Base-by-base conservation (phyloP, 2,797 vertebrate genomes). In the Tangara arthus region DNA sequence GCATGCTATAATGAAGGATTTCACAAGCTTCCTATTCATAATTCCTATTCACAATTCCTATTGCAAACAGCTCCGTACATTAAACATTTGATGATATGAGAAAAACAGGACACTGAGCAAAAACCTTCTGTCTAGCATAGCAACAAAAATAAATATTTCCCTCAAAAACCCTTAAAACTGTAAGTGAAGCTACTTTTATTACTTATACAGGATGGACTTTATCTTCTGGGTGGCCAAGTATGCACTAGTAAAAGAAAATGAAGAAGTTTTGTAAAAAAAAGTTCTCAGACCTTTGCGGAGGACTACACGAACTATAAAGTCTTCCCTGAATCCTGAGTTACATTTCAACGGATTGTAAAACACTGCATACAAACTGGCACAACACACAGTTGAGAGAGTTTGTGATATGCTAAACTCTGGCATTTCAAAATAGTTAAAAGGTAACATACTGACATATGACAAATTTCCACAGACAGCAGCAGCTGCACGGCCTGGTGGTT, bases 381-480 rank as follows among this genome's bases (percentile, higher is more conserved):
- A 89, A 78, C 57, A 24, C 17, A 28, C 68, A 82, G 60, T 37
- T 16, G 5, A 68, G 63, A 82, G 41, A 20, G 56, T 60, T 77
- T 85, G 55, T 83, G 82, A 94, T 76, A 93, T 55, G 69, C 57
- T 50, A 56, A 91, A 82, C n/a, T 82, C 30, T 21, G 61, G 59
- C 34, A 27, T 85, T 96, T 96, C 71, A 92, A 91, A 87, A 87
- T n/a, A 87, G 71, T 95, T 90, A 89, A 91, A 96, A 95, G 52
- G 69, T 44, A 92, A 75, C 75, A 91, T 79, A 65, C 82, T 73
- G 82, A 86, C 89, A 95, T 78, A 77, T 59, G 87, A 95, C 77
- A 95, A 93, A 96, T 91, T 91, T 93, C 87, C 80, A 85, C 7
- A 3, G 96, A 83, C 93, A 95, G 92, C 85, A 93, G 92, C 94